Evolutionary conservation across 2,113 vertebrate genomes (phyloP).

Genomic region (Nycticorax nycticorax): DNA sequence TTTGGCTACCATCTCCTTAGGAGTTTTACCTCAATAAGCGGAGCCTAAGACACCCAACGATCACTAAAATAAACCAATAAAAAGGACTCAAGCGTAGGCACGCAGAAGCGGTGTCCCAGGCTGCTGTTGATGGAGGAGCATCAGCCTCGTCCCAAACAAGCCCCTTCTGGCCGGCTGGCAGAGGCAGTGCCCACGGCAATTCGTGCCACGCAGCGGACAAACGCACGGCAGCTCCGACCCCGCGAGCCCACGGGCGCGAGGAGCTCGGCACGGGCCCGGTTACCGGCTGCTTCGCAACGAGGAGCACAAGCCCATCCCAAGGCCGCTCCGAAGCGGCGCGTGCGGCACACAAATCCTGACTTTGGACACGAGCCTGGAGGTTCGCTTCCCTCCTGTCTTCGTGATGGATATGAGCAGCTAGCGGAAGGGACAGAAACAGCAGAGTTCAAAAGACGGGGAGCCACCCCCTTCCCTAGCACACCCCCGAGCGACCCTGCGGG

Average conservation of each 20-base stretch:
- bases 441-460: rapidly evolving
- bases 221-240: rapidly evolving
- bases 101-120: background rate
- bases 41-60: background rate
- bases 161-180: background rate
- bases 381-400: background rate
- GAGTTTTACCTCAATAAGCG: too few relatives aligned
- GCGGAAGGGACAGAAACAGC: background rate
- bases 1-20: background rate
- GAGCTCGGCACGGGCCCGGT: rapidly evolving
- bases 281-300: rapidly evolving
- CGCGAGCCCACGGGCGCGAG: background rate
- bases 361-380: background rate
- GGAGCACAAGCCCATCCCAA: background rate
- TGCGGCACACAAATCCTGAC: background rate
- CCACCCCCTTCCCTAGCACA: background rate
- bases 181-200: background rate
- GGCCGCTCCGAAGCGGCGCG: background rate
- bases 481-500: rapidly evolving
- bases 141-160: background rate
- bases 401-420: background rate
- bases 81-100: background rate
- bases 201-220: rapidly evolving
- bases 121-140: rapidly evolving
- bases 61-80: background rate